phyloP scores from a whole-genome alignment of 2,888 invertebrate genomes.

The Drosophila prolongata region DNA sequence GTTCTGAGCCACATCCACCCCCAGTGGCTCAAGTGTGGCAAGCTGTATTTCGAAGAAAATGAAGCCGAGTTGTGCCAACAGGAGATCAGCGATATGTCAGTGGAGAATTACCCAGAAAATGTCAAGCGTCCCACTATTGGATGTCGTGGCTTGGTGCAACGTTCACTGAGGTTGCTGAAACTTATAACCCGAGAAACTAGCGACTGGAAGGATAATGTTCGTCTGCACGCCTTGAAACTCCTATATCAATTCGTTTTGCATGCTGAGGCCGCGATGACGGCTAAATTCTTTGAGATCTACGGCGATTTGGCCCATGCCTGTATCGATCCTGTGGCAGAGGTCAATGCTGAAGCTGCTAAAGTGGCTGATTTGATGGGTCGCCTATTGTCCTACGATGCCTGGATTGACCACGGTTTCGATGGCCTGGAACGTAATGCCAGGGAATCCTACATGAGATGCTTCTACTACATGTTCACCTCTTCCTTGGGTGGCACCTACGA shows the following conservation, averaged over 20 bases:
- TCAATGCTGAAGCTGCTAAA: constrained; percentile 79
- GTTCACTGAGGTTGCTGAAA: constrained; percentile 85
- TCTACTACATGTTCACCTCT: constrained; percentile 79
- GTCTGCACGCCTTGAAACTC: constrained; percentile 82
- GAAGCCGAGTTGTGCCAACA: constrained; percentile 94
- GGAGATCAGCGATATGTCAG: constrained; percentile 89
- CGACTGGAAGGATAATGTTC: constrained; percentile 84
- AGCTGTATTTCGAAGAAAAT: constrained; percentile 93
- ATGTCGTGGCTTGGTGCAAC: constrained; percentile 91
- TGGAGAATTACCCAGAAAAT: constrained; percentile 90
- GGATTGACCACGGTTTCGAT: constrained; percentile 81
- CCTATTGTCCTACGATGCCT: constrained; percentile 79
- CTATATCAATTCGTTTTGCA: constrained; percentile 84
- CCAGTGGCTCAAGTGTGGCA: constrained; percentile 90
- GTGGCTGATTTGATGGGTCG: constrained; percentile 83
- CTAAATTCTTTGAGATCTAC: constrained; percentile 83
- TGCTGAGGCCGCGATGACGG: constrained; percentile 82
- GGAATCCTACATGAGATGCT: constrained; percentile 81
- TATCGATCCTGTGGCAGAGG: constrained; percentile 71
- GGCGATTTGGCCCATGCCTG: constrained; percentile 80
- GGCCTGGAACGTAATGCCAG: constrained; percentile 76
- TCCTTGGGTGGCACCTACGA: constrained; percentile 59
- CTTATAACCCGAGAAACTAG: constrained; percentile 80
- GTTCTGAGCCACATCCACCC: constrained; percentile 87
- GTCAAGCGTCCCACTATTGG: constrained; percentile 93